These are phyloP conservation scores for Seira musarum DNA, from an alignment of 2,888 invertebrate species.

Conservation along the genomic window DNA sequence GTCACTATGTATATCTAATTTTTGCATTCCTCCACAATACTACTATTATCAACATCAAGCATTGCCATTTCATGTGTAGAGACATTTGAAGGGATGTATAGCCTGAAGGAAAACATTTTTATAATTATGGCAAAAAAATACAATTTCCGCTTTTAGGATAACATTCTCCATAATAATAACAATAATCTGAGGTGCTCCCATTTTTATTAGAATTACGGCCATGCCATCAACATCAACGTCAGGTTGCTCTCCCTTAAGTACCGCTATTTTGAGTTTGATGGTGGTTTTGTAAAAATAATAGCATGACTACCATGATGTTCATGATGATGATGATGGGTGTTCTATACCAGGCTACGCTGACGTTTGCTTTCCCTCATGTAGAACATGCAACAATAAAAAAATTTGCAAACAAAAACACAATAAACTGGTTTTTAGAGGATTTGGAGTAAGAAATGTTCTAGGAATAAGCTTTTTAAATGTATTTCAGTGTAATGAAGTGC, in stretches of 20 bases:
- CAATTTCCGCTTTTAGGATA: conserved; percentile 53
- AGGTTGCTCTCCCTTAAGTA: background rate
- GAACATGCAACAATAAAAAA: conserved; percentile 41
- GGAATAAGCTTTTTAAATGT: conserved; percentile 36
- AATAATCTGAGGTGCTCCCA: conserved; percentile 45
- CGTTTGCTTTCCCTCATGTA: conserved; percentile 29
- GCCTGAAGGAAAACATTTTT: conserved; percentile 27
- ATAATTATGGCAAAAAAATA: conserved; percentile 39
- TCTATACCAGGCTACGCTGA: background rate
- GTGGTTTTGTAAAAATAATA: conserved; percentile 8
- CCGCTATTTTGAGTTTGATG: conserved; percentile 10
- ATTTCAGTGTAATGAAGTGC: conserved; percentile 7
- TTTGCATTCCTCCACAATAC: background rate
- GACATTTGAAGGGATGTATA: background rate
- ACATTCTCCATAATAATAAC: conserved; percentile 56
- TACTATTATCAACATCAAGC: no score
- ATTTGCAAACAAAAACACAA: conserved; percentile 60
- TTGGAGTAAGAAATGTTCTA: conserved; percentile 39
- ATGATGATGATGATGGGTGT: no score
- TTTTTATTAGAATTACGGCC: conserved; percentile 43
- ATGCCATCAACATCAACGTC: background rate
- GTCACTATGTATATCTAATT: background rate
- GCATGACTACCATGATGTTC: background rate
- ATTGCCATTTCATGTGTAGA: no score
- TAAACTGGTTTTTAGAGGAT: conserved; percentile 50